phyloP scores from a whole-genome alignment of 2,113 vertebrate genomes.

The Planiliza haematocheilus region DNA sequence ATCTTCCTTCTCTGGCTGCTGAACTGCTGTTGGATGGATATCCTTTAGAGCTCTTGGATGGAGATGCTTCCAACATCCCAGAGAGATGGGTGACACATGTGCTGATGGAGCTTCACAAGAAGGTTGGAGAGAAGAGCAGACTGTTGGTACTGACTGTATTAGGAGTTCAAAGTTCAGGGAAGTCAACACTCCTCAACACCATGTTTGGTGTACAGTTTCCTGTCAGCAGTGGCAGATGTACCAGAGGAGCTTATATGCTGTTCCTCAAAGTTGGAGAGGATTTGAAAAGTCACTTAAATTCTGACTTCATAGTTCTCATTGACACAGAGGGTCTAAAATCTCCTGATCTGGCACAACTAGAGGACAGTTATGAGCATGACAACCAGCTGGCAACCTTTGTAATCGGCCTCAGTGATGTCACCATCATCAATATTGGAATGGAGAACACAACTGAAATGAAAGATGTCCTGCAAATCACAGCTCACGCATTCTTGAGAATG shows the following conservation, averaged over 20 bases:
- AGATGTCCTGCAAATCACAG: slow-evolving; percentile 68
- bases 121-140: slow-evolving; percentile 54
- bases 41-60: slow-evolving; percentile 76
- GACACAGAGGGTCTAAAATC: slow-evolving; percentile 76
- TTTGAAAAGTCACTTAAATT: slow-evolving; percentile 55
- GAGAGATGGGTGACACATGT: slow-evolving; percentile 66
- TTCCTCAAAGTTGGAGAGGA: slow-evolving; percentile 65
- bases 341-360: slow-evolving; percentile 50
- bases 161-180: slow-evolving; percentile 78
- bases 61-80: slow-evolving; percentile 75
- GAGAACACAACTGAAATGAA: slow-evolving; percentile 70
- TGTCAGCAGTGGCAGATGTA: slow-evolving; percentile 80
- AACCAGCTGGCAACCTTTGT: slow-evolving; percentile 84
- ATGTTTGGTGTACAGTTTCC: slow-evolving; percentile 88
- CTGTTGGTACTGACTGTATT: slow-evolving; percentile 72
- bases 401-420: slow-evolving; percentile 83
- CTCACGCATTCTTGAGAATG: slow-evolving; percentile 74
- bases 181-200: slow-evolving; percentile 88
- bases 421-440: slow-evolving; percentile 79
- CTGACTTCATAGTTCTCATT: slow-evolving; percentile 75
- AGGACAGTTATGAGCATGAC: slow-evolving; percentile 76
- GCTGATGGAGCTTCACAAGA: slow-evolving; percentile 62
- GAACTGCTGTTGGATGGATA: slow-evolving; percentile 73
- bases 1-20: slow-evolving; percentile 64
- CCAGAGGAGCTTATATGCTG: slow-evolving; percentile 80